Evolutionary conservation across 2,888 invertebrate genomes (phyloP).

Genomic region (Osmoderma eremita): DNA sequence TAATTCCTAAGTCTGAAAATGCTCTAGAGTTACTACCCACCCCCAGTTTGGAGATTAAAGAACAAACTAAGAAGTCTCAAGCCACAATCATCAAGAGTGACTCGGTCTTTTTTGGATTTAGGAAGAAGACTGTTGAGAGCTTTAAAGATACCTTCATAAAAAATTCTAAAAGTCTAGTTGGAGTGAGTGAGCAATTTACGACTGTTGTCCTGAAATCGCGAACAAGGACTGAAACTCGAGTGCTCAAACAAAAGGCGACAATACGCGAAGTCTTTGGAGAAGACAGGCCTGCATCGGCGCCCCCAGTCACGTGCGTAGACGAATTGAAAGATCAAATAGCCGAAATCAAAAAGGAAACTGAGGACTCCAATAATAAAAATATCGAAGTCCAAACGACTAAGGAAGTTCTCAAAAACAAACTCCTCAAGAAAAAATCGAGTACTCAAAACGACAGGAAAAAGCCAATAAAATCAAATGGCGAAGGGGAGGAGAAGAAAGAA

Average conservation of each 20-base stretch:
- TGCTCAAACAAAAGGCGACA: slow-evolving; percentile 78
- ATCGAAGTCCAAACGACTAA: slow-evolving; percentile 55
- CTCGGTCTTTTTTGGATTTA: slow-evolving; percentile 72
- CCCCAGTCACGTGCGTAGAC: slow-evolving; percentile 73
- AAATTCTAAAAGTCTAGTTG: slow-evolving; percentile 69
- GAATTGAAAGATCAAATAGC: slow-evolving; percentile 53
- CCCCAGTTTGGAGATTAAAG: slow-evolving; percentile 69
- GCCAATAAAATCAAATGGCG: slow-evolving; percentile 28
- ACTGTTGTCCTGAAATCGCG: slow-evolving; percentile 78
- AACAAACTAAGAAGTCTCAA: slow-evolving; percentile 55
- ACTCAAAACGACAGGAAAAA: background rate
- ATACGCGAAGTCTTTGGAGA: slow-evolving; percentile 85
- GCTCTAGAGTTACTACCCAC: slow-evolving; percentile 71
- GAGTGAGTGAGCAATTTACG: slow-evolving; percentile 72
- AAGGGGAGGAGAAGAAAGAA: slow-evolving; percentile 43
- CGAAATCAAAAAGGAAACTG: slow-evolving; percentile 63
- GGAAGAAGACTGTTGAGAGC: slow-evolving; percentile 75
- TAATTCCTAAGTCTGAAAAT: slow-evolving; percentile 68
- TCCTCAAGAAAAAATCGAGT: slow-evolving; percentile 46
- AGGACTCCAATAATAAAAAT: slow-evolving; percentile 64
- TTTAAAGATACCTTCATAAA: slow-evolving; percentile 75
- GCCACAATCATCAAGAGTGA: slow-evolving; percentile 65
- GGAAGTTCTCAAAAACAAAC: slow-evolving; percentile 52
- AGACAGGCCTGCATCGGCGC: slow-evolving; percentile 84
- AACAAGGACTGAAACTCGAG: slow-evolving; percentile 79